These are phyloP conservation scores for Polypedilum vanderplanki DNA, from an alignment of 1,140 invertebrate genomes.

Conservation along the genomic window DNA sequence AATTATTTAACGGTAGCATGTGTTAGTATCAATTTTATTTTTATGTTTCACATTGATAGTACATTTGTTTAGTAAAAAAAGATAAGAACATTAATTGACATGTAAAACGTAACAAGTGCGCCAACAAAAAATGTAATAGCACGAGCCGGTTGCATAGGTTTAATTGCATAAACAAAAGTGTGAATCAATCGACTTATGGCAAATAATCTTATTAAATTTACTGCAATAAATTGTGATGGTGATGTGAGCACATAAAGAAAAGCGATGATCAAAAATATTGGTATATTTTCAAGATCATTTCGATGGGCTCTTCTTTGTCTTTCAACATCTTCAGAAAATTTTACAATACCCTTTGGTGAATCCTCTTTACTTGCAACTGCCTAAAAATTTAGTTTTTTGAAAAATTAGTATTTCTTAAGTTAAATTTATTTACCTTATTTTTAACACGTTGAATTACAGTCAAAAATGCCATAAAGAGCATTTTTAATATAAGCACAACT, in stretches of 20 bases:
- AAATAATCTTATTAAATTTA: conserved; percentile 53
- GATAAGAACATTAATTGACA: conserved; percentile 40
- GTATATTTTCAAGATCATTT: conserved; percentile 71
- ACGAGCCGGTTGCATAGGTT: conserved; percentile 51
- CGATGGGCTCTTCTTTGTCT: conserved; percentile 51
- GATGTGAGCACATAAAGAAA: conserved; percentile 56
- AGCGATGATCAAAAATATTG: conserved; percentile 56
- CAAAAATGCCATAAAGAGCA: conserved; percentile 9
- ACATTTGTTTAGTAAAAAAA: conserved; percentile 32
- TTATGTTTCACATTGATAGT: not conserved
- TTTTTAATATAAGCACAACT: conserved; percentile 25
- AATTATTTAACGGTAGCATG: not conserved
- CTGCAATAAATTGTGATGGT: conserved; percentile 48
- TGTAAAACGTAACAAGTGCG: conserved; percentile 42
- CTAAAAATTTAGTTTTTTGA: not conserved
- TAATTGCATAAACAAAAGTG: conserved; percentile 56
- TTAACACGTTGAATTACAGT: conserved; percentile 8
- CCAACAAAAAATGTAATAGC: conserved; percentile 45
- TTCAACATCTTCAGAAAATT: not conserved
- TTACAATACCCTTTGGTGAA: not conserved
- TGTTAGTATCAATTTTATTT: not conserved
- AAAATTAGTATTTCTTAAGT: not conserved
- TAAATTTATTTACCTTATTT: conserved; percentile 8
- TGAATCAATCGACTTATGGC: conserved; percentile 53
- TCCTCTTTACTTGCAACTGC: not conserved